Base-by-base conservation (phyloP, 2,113 vertebrate species). In the Elachura formosa region DNA sequence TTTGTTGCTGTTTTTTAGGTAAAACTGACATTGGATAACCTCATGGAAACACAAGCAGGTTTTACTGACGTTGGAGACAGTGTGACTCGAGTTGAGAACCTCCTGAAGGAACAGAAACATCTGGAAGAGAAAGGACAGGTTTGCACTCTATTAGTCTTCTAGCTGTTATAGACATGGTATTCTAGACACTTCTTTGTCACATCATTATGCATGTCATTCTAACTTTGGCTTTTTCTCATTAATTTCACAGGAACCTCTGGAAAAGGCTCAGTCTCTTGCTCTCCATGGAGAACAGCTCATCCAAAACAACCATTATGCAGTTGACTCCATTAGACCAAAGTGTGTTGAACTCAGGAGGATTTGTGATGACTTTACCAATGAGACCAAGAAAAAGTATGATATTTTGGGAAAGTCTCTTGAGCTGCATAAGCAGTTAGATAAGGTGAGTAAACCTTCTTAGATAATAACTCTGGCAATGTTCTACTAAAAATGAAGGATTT, bases 281-380 rank as follows among this genome's bases (percentile, higher is more conserved):
- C 58, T 98, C 49, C 98, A 98, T 6, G 99, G 99, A 14, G 99
- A 99, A 71, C 99, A 99, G 96, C 98, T 99, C 64, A 99, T 99
- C 97, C 99, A 99, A 94, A 99, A 98, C 93, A 98, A 98, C 88
- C 99, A 99, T 97, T 99, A 99, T 21, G 99, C 99, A 4, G 97
- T 98, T 17, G 99, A 99, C 94, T 98, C 98, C 75, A 99, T 99
- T 74, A 97, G 99, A 88, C 98, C 99, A 95, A 99, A 98, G 94
- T 99, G 99, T 89, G 98, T 98, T 40, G 99, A 99, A 97, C 98
- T 99, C 78, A 98, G 99, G 77, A 97, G 98, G 45, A 98, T 99
- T 96, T 99, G 99, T 51, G 99, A 99, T 38, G 98, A 99, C 97
- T 99, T 99, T 94, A 98, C 97, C 97, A 99, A 99, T 29, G 99